Base-by-base conservation (phyloP, 2,888 invertebrate species). In the Volucella bombylans region DNA sequence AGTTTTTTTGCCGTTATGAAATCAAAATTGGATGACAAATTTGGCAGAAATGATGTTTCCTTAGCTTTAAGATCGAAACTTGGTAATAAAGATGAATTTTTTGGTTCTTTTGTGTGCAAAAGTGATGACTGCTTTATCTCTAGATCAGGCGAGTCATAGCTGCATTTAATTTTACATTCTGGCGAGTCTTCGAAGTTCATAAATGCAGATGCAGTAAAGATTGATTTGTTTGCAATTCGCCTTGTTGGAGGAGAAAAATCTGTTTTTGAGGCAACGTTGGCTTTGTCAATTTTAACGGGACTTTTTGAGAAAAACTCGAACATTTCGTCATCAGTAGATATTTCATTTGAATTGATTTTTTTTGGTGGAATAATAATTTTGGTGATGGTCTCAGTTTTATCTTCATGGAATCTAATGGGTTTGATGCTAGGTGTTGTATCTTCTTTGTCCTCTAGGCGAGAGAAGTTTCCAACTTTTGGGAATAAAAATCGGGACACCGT, bases 331-430 rank as follows among this genome's bases (percentile, higher is more conserved):
- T 87, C 71, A 23, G 67, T 64, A 3, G 64, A 15, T 18, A 52
- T 49, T 55, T 18, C 38, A 4, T 31, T 14, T n/a, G 15, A 4
- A 6, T 43, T 2, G 1, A 18, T 23, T 8, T 54, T 43, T 10
- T 45, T 74, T 0, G 77, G 85, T 0, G 87, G 73, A 8, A 87
- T 57, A 11, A 89, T 68, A 57, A 88, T 69, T 68, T 88, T 88
- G n/a, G 90, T 85, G 23, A 90, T 82, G 2, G 91, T 91, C 77
- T 90, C 90, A 0, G 91, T 91, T 79, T 89, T 90, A 49, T 91
- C 90, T 12, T 91, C 91, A 76, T 89, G 90, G 41, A 87, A 90
- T 69, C 74, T 71, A 11, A 81, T 54, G 1, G 86, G 23, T 15
- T 41, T 69, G 10, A 71, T 71, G 14, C 43, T 55, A 0, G 65